These are phyloP conservation scores for Archivesica marissinica DNA, from an alignment of 1,140 invertebrate genomes.

Conservation along the genomic window DNA sequence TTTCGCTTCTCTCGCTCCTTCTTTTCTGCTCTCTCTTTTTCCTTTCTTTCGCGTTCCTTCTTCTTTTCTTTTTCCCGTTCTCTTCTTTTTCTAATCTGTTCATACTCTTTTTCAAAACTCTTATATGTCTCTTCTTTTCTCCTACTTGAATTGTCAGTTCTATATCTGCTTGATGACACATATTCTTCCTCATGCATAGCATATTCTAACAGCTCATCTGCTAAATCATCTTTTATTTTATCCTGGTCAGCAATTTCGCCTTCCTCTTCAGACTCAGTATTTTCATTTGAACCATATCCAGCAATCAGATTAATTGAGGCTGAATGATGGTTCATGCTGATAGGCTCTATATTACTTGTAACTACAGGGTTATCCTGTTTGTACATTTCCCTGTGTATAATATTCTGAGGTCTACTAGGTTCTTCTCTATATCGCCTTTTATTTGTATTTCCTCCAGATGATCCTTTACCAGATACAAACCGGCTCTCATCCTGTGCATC, in stretches of 20 bases:
- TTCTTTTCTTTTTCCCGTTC: slow-evolving; percentile 62
- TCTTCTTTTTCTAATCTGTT: slow-evolving; percentile 45
- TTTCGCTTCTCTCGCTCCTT: slow-evolving; percentile 50
- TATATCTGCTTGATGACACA: not conserved
- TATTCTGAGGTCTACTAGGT: slow-evolving; percentile 1
- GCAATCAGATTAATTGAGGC: slow-evolving; percentile 81
- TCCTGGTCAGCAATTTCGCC: slow-evolving; percentile 81
- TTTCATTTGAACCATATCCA: slow-evolving; percentile 75
- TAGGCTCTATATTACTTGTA: slow-evolving; percentile 47
- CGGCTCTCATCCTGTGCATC: slow-evolving; percentile 38
- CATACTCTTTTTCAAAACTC: slow-evolving; percentile 62
- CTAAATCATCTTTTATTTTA: slow-evolving; percentile 55
- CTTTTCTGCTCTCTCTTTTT: slow-evolving; percentile 81
- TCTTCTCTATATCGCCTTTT: slow-evolving; percentile 40
- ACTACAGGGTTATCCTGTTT: not conserved
- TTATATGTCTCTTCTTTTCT: slow-evolving; percentile 60
- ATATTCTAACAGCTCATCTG: slow-evolving; percentile 55
- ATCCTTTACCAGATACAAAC: slow-evolving; percentile 28
- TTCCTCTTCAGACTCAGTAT: slow-evolving; percentile 80
- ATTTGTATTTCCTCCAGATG: not conserved
- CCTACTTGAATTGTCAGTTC: slow-evolving; percentile 2
- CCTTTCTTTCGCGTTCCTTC: slow-evolving; percentile 78
- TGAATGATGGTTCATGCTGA: slow-evolving; percentile 63
- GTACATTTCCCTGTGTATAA: not conserved
- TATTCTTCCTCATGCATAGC: slow-evolving; percentile 49